phyloP scores from a whole-genome alignment of 1,140 invertebrate genomes.

The Drosophila eugracilis region DNA sequence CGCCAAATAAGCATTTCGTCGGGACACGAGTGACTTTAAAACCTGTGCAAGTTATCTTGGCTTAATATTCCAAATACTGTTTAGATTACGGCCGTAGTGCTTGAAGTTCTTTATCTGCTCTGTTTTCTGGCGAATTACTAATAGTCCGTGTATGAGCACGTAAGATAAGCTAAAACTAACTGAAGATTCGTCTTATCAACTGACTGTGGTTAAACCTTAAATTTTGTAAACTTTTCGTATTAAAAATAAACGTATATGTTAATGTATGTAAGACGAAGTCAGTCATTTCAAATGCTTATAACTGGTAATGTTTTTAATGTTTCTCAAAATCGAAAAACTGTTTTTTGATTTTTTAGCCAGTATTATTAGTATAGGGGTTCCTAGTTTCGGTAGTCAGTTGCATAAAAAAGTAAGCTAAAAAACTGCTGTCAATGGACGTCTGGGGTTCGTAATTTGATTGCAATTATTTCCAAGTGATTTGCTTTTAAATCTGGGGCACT shows the following conservation, averaged over 20 bases:
- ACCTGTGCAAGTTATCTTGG: conserved; percentile 16
- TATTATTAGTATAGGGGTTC: no score
- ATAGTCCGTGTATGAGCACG: background rate
- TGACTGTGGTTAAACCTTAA: conserved; percentile 26
- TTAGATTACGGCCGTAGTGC: conserved; percentile 44
- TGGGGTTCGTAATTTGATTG: no score
- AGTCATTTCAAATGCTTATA: no score
- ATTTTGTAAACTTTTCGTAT: conserved; percentile 30
- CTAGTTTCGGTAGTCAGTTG: no score
- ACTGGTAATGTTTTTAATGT: no score
- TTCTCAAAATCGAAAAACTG: no score
- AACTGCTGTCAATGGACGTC: no score
- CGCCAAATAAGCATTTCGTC: conserved; percentile 40
- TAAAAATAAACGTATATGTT: conserved; percentile 26
- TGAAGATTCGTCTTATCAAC: conserved; percentile 10
- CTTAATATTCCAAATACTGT: conserved; percentile 20
- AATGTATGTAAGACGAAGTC: no score
- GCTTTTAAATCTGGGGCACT: no score
- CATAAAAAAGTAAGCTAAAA: no score
- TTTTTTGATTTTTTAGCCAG: no score
- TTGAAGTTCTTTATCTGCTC: conserved; percentile 28
- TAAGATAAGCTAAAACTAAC: conserved; percentile 34
- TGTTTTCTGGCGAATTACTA: conserved; percentile 19
- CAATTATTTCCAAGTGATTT: no score
- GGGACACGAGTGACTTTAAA: conserved; percentile 13